phyloP scores from a whole-genome alignment of 2,888 invertebrate genomes.

The Apotomis capreana region DNA sequence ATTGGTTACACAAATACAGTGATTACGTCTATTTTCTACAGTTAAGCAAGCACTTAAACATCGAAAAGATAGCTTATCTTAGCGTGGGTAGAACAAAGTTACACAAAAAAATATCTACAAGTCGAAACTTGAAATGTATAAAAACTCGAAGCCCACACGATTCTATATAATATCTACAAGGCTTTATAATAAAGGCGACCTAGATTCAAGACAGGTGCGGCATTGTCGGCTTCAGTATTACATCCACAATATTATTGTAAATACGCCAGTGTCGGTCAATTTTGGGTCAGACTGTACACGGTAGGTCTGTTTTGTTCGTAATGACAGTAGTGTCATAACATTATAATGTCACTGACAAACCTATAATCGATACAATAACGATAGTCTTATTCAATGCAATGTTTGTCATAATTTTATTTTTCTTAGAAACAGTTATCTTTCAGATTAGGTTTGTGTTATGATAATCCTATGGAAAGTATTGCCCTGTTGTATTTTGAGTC shows the following conservation, averaged over 20 bases:
- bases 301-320: not conserved
- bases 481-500: too few relatives aligned
- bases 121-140: conserved; percentile 9
- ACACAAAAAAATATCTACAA: conserved; percentile 1
- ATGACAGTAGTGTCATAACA: too few relatives aligned
- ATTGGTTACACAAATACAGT: too few relatives aligned
- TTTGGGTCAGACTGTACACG: not conserved
- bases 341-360: too few relatives aligned
- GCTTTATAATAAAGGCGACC: conserved; percentile 22
- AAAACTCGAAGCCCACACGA: conserved; percentile 21
- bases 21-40: not conserved
- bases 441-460: too few relatives aligned
- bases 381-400: too few relatives aligned
- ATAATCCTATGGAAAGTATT: too few relatives aligned
- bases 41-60: conserved; percentile 23
- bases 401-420: too few relatives aligned
- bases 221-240: conserved; percentile 14
- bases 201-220: conserved; percentile 35
- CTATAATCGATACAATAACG: too few relatives aligned
- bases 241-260: conserved; percentile 12
- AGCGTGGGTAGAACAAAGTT: not conserved
- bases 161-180: not conserved
- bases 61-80: conserved; percentile 1
- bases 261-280: conserved; percentile 1
- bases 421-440: too few relatives aligned